A percentile compares a stretch with the other conserved stretches of the same genome.
phyloP scores from a whole-genome alignment of 2,113 vertebrate genomes.

The Rhynchopsitta pachyrhyncha region DNA sequence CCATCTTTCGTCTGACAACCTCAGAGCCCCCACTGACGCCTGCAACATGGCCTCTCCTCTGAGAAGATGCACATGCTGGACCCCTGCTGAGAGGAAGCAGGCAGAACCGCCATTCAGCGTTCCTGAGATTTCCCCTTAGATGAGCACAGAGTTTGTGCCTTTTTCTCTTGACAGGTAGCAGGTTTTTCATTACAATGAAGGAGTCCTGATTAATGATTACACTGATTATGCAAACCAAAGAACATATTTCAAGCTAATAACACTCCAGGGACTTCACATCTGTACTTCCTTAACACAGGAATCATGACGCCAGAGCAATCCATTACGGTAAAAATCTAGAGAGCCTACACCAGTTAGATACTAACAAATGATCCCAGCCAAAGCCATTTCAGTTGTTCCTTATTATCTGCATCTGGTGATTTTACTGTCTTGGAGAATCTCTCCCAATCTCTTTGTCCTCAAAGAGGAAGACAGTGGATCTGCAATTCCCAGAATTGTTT shows the following conservation, averaged over 20 bases:
- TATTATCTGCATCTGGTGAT: not conserved
- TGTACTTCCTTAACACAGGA: not conserved
- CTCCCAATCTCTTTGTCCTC: not conserved
- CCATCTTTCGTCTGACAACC: too few relatives aligned
- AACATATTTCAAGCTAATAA: conserved; percentile 9
- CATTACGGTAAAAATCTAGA: not conserved
- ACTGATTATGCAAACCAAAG: not conserved
- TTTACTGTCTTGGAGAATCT: not conserved
- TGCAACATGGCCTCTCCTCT: accelerated
- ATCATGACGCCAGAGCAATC: not conserved
- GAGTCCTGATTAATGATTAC: not conserved
- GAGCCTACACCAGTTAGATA: not conserved
- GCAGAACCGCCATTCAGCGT: not conserved
- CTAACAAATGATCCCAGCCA: not conserved
- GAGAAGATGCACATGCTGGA: not conserved
- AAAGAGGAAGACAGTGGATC: not conserved
- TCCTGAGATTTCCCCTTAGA: not conserved
- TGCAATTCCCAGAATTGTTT: not conserved
- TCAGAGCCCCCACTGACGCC: not conserved
- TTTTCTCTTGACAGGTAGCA: not conserved
- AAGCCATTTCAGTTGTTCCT: not conserved
- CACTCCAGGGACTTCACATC: not conserved
- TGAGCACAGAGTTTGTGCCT: not conserved
- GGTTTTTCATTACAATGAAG: not conserved
- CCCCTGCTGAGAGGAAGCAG: accelerated